Percentiles rank a stretch among this genome's conserved stretches.
These are phyloP conservation scores for Trypoxylus dichotomus DNA, from an alignment of 1,140 invertebrate genomes.

Conservation along the genomic window DNA sequence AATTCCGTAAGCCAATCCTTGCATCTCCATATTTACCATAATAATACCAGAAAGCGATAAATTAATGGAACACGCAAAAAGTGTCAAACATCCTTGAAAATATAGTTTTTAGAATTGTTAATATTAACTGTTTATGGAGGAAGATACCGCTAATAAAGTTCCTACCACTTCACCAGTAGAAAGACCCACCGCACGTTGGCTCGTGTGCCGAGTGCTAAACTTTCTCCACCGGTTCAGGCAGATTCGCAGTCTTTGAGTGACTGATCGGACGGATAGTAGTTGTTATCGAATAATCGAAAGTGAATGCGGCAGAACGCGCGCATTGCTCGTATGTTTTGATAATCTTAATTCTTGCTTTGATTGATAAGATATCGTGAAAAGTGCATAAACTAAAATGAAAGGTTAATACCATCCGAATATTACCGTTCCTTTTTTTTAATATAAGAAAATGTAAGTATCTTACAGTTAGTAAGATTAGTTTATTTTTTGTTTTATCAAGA, in stretches of 20 bases:
- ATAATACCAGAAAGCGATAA: too few species aligned
- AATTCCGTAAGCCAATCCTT: too few species aligned
- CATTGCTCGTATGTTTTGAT: not conserved
- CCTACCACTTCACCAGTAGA: not conserved
- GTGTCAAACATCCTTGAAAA: not conserved
- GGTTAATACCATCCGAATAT: too few species aligned
- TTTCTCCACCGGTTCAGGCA: not conserved
- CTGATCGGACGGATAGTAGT: not conserved
- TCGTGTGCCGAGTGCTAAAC: not conserved
- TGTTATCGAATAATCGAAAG: slow-evolving; percentile 15
- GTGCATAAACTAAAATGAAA: not conserved
- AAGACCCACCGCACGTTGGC: not conserved
- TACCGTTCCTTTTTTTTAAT: too few species aligned
- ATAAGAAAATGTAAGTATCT: too few species aligned
- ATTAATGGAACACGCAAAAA: too few species aligned
- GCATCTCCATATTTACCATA: too few species aligned
- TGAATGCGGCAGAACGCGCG: not conserved
- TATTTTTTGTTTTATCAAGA: too few species aligned
- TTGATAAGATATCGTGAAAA: not conserved
- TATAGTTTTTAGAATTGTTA: not conserved
- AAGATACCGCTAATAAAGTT: not conserved
- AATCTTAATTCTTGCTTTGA: not conserved
- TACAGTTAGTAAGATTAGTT: too few species aligned
- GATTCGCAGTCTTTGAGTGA: not conserved
- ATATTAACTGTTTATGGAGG: not conserved